Percentiles rank a stretch among this genome's conserved stretches.
phyloP scores from a whole-genome alignment of 2,113 vertebrate species.

The human region DNA sequence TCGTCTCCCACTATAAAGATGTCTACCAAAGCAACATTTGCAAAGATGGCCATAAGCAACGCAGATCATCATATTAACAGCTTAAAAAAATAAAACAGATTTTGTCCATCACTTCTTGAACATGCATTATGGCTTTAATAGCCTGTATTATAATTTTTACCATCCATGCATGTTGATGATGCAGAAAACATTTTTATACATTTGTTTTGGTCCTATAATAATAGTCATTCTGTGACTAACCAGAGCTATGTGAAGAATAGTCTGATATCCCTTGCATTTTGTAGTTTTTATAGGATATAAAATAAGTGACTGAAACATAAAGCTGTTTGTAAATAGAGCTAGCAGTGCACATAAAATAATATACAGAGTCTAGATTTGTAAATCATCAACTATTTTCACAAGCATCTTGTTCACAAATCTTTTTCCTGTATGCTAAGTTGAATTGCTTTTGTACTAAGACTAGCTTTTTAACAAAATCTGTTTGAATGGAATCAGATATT shows the following conservation, averaged over 20 bases:
- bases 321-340: slow-evolving; percentile 47
- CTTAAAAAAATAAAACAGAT: not conserved
- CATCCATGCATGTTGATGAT: not conserved
- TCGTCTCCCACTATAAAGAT: not conserved
- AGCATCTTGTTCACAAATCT: slow-evolving; percentile 62
- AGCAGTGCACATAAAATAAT: not conserved
- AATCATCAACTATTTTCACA: slow-evolving; percentile 65
- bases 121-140: not conserved
- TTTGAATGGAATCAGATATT: slow-evolving; percentile 71
- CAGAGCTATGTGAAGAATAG: not conserved
- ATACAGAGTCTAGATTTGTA: not conserved
- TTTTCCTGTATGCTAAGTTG: slow-evolving; percentile 63
- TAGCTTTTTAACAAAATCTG: not conserved
- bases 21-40: not conserved
- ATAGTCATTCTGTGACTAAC: not conserved
- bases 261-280: not conserved
- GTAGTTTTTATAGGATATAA: not conserved
- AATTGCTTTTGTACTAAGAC: slow-evolving; percentile 64
- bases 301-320: slow-evolving; percentile 24
- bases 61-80: not conserved
- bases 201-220: not conserved
- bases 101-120: not conserved
- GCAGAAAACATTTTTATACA: not conserved
- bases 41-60: not conserved
- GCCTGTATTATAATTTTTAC: not conserved